Evolutionary conservation across 2,113 vertebrate genomes (phyloP).

Genomic region (Ginglymostoma cirratum): DNA sequence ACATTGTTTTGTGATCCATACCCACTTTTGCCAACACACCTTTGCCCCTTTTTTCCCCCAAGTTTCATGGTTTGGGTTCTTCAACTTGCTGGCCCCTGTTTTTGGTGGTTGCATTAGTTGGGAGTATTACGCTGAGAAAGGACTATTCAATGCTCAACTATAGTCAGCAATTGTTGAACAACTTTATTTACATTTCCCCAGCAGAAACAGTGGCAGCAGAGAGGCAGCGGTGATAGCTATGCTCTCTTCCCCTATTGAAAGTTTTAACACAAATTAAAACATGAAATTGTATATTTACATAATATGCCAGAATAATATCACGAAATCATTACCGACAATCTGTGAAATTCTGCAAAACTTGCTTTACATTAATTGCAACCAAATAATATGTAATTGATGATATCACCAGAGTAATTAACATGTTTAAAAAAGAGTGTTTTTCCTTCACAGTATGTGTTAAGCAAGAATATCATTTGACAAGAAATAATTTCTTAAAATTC

Average conservation of each 20-base stretch:
- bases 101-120: not conserved
- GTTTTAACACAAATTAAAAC: not conserved
- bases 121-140: not conserved
- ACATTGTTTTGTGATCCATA: not conserved
- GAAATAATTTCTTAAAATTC: too few relatives aligned
- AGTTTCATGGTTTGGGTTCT: not conserved
- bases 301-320: not conserved
- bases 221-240: not conserved
- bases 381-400: not conserved
- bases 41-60: not conserved
- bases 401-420: not conserved
- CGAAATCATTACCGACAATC: not conserved
- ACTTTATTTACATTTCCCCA: not conserved
- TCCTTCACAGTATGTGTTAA: too few relatives aligned
- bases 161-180: not conserved
- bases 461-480: too few relatives aligned
- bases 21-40: not conserved
- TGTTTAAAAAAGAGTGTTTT: too few relatives aligned
- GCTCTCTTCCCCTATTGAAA: not conserved
- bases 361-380: not conserved
- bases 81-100: not conserved
- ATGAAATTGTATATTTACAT: not conserved
- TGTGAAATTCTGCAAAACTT: not conserved
- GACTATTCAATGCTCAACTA: not conserved
- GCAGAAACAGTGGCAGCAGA: not conserved